Evolutionary conservation across 2,888 invertebrate species (phyloP), one percentile per base, ranked within the genome.

Genomic region (Coenonympha glycerion): DNA sequence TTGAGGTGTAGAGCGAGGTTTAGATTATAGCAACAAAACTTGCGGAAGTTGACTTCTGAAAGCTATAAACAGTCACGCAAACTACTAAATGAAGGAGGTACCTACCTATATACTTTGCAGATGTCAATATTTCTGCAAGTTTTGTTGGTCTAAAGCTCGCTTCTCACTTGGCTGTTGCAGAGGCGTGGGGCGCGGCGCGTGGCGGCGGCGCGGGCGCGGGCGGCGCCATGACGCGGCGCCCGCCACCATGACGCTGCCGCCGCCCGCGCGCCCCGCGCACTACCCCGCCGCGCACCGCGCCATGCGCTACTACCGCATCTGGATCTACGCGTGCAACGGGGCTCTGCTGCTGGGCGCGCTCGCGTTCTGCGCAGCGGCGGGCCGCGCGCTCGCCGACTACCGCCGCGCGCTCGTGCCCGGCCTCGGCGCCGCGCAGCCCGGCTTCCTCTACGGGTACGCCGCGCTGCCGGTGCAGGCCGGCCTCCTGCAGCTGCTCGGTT

Each of bases 301-400:
- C 77, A 89, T 90, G 83, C 88, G 93, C 90, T 94, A 94, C 89
- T 94, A 94, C 87, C 92, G 95, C 87, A 92, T 95, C 82, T 95
- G 95, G 95, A 95, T 95, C 79, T 95, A 95, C 90, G 93, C 94
- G 79, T 95, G 95, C 91, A 95, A 95, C 89, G 92, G 93, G 84
- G 95, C 94, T 70, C 90, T 95, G 80, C 89, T 95, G 81, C 91
- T 94, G 68, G 93, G 93, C 75, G 93, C 94, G 73, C 86, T 95
- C 63, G 93, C 93, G 55, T 94, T 95, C 78, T 91, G 92, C 70
- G 92, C 92, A 61, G 92, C 93, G 62, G 93, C 93, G 61, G 91
- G 91, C 47, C 90, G 91, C 69, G 92, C 92, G 40, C 88, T 93
- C 50, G 88, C 91, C 53, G 93, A 93, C 80, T 92, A 92, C 69